phyloP scores from a whole-genome alignment of 2,888 invertebrate genomes.

The Actias luna region DNA sequence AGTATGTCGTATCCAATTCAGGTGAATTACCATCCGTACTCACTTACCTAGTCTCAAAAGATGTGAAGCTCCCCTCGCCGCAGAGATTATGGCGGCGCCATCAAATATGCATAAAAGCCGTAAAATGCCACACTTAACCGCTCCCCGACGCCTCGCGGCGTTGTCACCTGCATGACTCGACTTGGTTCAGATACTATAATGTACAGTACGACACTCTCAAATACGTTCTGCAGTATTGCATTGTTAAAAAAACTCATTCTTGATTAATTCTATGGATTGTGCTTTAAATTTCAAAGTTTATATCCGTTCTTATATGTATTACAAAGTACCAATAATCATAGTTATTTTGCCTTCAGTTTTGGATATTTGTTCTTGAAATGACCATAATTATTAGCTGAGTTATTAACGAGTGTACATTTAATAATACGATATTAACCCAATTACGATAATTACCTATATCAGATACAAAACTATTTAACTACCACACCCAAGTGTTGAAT shows the following conservation, averaged over 20 bases:
- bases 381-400: neutral
- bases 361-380: neutral
- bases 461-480: neutral
- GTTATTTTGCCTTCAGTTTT: neutral
- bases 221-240: neutral
- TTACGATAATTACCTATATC: neutral
- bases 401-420: neutral
- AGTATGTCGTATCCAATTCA: conserved; percentile 63
- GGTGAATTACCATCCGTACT: conserved; percentile 38
- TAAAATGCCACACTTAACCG: conserved; percentile 81
- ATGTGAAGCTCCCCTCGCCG: conserved; percentile 48
- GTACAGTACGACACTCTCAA: conserved; percentile 19
- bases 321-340: neutral
- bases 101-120: conserved; percentile 83
- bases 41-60: conserved; percentile 13
- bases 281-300: too few species aligned
- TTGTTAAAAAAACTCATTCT: neutral
- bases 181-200: conserved; percentile 14
- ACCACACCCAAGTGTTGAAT: neutral
- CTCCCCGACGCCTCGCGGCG: conserved; percentile 60
- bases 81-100: conserved; percentile 80
- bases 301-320: neutral
- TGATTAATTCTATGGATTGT: neutral
- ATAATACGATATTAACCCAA: neutral
- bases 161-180: conserved; percentile 60